A percentile compares a stretch with the other conserved stretches of the same genome.
Evolutionary conservation across 2,797 vertebrate species (phyloP).

Genomic region (Ispidina picta): DNA sequence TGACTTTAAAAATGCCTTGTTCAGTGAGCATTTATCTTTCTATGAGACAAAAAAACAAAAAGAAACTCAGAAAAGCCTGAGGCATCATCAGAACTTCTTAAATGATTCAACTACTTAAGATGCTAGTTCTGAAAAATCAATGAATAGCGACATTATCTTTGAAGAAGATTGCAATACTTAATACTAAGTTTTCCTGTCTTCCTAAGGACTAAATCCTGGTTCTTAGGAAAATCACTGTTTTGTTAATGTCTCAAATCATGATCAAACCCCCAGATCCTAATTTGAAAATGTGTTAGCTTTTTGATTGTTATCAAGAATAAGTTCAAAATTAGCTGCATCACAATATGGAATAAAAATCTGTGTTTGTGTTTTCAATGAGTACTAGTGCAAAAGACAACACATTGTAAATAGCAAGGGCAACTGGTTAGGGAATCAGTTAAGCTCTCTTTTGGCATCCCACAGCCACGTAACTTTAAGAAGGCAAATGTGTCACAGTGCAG

Average conservation of each 20-base stretch:
- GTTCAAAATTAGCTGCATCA: conserved; percentile 23
- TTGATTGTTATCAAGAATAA: background rate
- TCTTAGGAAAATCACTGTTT: background rate
- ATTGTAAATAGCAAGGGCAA: background rate
- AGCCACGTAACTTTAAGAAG: background rate
- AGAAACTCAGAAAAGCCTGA: background rate
- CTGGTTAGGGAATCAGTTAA: background rate
- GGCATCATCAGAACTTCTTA: conserved; percentile 7
- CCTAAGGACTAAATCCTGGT: background rate
- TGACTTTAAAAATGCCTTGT: conserved; percentile 37
- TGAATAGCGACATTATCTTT: background rate
- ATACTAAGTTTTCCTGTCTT: conserved; percentile 33
- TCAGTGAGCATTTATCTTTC: conserved; percentile 28
- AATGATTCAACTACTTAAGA: background rate
- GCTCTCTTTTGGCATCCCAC: background rate
- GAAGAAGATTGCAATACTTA: background rate
- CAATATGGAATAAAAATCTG: background rate
- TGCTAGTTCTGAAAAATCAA: conserved; percentile 25
- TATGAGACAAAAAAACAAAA: conserved; percentile 35
- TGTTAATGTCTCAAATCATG: background rate
- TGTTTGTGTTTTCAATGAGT: background rate
- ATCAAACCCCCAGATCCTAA: background rate
- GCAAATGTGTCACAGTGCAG: background rate
- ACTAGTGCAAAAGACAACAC: background rate
- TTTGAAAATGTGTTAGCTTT: background rate